phyloP scores from a whole-genome alignment of 2,797 vertebrate species.

The Propithecus deckenii region DNA sequence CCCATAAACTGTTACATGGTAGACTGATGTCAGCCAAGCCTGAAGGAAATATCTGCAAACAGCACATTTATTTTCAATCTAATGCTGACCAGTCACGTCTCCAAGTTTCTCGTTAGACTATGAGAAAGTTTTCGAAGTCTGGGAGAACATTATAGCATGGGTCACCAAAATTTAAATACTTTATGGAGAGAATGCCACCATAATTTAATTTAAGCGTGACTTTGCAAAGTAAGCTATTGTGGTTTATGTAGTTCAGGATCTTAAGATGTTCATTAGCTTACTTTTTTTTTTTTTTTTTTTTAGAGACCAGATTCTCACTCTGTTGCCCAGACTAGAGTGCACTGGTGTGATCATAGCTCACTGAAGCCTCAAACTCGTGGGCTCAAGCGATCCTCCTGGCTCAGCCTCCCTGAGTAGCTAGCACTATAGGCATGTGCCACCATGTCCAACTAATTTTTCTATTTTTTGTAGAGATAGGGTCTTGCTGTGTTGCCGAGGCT shows the following conservation, averaged over 20 bases:
- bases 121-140: constrained; percentile 79
- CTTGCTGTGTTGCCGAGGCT: not conserved
- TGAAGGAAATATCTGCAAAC: constrained; percentile 84
- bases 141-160: constrained; percentile 5
- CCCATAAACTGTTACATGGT: constrained; percentile 83
- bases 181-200: not conserved
- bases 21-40: constrained; percentile 83
- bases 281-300: not conserved
- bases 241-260: not conserved
- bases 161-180: not conserved
- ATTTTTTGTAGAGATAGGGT: not conserved
- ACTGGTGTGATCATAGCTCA: not conserved
- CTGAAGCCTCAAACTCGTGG: not conserved
- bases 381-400: not conserved
- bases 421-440: not conserved
- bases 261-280: not conserved
- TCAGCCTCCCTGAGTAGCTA: not conserved
- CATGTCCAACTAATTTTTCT: not conserved
- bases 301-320: not conserved
- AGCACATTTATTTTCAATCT: constrained; percentile 84
- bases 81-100: constrained; percentile 80
- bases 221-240: not conserved
- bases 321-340: no score
- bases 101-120: constrained; percentile 73
- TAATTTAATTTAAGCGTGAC: not conserved